Conservation (phyloP, 2,888 invertebrate genomes). For the Autographa gamma region DNA sequence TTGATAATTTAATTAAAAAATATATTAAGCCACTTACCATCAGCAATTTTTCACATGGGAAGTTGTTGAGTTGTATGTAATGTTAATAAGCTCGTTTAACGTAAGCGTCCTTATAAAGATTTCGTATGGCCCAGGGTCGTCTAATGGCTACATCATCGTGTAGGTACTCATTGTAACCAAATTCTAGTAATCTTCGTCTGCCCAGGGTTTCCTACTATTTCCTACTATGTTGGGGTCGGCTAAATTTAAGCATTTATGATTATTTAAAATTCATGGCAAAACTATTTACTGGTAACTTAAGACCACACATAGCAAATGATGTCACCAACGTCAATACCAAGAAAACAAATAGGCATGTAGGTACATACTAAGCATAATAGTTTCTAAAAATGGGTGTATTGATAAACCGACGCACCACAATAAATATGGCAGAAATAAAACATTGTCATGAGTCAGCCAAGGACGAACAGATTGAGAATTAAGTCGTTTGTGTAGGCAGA, state of each 20-base stretch:
- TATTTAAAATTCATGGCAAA: background rate
- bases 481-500: slow-evolving; percentile 64
- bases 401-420: slow-evolving; percentile 44
- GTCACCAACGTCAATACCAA: slow-evolving; percentile 50
- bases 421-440: slow-evolving; percentile 46
- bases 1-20: too few species aligned
- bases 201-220: too few species aligned
- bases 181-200: too few species aligned
- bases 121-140: too few species aligned
- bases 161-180: too few species aligned
- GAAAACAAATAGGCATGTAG: slow-evolving; percentile 40
- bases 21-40: too few species aligned
- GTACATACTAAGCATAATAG: slow-evolving; percentile 31
- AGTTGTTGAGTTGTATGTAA: too few species aligned
- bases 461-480: slow-evolving; percentile 41
- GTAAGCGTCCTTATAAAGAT: too few species aligned
- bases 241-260: background rate
- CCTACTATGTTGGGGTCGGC: too few species aligned
- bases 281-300: background rate
- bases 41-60: too few species aligned
- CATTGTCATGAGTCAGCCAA: slow-evolving; percentile 39
- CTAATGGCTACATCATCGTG: too few species aligned
- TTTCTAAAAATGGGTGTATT: slow-evolving; percentile 57
- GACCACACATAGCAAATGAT: slow-evolving; percentile 48
- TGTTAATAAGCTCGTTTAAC: too few species aligned